Base-by-base conservation (phyloP, 2,797 vertebrate genomes). In the Carapus acus region DNA sequence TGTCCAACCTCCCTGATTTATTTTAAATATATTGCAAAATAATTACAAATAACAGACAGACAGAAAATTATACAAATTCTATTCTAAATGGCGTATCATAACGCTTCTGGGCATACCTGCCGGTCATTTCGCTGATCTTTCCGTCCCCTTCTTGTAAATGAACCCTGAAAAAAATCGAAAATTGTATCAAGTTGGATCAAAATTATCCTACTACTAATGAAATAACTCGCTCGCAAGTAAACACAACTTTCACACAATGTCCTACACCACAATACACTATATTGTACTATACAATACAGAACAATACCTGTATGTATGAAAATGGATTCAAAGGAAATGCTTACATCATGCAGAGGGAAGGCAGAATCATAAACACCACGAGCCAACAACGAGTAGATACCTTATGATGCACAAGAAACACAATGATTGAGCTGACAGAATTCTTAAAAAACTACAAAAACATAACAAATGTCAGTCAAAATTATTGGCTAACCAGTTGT, bases 331-430 rank as follows among this genome's bases (percentile, higher is more conserved):
- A 55, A 2, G 31, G 13, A 53, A 47, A 16, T 54, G 95, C 96
- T 62, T 80, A 99, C 96, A 39, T 99, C 96, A 42, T 99, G 96
- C 62, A 97, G 88, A 34, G 96, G 89, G 62, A 92, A 98, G 59
- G 95, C 94, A 51, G 96, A 89, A 52, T 92, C 90, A 20, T 99
- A 98, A 67, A 96, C 84, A 29, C 91, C 91, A 54, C 88, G 94
- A 71, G 93, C 94, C 79, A 99, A 84, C 84, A 99, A 83, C 2
- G 92, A 92, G 58, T 84, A 83, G 85, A 99, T 94, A 80, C 96
- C 96, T 99, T 61, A 14, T 48, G 48, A 74, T 33, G 65, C 23
- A 68, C 41, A 71, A 53, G 47, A 2, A 31, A 33, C 31, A 33
- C 24, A 27, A 5, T 27, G 9, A 27, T 5, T 27, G 31, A 11